A percentile compares a stretch with the other conserved stretches of the same genome.
These are phyloP conservation scores for Leptinotarsa peninsularis DNA, from an alignment of 2,888 invertebrate genomes.

Conservation along the genomic window DNA sequence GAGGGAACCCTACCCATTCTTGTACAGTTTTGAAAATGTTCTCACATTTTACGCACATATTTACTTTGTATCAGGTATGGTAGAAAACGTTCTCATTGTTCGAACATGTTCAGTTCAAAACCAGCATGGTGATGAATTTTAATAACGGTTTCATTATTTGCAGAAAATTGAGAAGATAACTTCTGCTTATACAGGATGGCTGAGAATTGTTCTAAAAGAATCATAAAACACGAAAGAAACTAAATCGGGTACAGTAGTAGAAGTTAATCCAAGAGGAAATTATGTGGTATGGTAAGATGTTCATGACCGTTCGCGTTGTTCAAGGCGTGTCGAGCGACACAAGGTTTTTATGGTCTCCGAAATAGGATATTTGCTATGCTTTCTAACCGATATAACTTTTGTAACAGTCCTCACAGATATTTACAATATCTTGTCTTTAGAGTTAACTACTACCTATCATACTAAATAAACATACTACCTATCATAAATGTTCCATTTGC, in stretches of 20 bases:
- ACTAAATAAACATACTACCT: too few species aligned
- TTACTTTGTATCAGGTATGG: neutral
- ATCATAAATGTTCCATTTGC: too few species aligned
- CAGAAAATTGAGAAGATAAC: slow-evolving; percentile 8
- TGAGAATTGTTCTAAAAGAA: neutral
- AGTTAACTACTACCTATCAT: too few species aligned
- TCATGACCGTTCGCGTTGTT: too few species aligned
- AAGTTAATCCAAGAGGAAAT: neutral
- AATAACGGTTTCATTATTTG: slow-evolving; percentile 1
- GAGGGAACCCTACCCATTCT: slow-evolving; percentile 11
- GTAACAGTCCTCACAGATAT: too few species aligned
- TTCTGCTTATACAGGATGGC: slow-evolving; percentile 3
- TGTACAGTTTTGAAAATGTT: slow-evolving; percentile 9
- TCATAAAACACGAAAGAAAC: neutral
- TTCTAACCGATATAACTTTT: too few species aligned
- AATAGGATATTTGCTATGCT: too few species aligned
- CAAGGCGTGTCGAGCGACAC: too few species aligned
- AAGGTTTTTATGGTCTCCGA: too few species aligned
- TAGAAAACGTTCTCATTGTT: slow-evolving; percentile 3
- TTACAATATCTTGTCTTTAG: too few species aligned
- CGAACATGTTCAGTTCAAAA: slow-evolving; percentile 5
- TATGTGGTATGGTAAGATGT: neutral
- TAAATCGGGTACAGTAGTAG: too few species aligned
- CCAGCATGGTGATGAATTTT: slow-evolving; percentile 1
- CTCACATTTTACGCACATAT: slow-evolving; percentile 6